These are phyloP conservation scores for Congeria kusceri DNA, from an alignment of 2,888 invertebrate species.

Conservation along the genomic window DNA sequence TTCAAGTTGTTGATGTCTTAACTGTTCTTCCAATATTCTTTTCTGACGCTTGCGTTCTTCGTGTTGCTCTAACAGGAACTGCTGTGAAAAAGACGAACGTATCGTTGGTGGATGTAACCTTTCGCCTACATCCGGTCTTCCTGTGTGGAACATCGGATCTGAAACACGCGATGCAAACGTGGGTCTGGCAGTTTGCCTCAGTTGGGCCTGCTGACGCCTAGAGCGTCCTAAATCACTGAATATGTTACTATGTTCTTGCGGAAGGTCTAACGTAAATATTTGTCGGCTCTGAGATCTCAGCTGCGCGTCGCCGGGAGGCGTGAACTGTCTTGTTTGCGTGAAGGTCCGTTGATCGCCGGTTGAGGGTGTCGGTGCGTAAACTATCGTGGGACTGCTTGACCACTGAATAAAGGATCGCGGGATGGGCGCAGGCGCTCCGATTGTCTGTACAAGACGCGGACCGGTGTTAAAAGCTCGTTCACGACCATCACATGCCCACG, in stretches of 20 bases:
- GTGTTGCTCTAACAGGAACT: constrained; percentile 35
- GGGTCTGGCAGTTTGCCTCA: no score
- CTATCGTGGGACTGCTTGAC: constrained; percentile 14
- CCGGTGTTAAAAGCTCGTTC: constrained; percentile 34
- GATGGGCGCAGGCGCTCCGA: constrained; percentile 21
- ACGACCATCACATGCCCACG: constrained; percentile 75
- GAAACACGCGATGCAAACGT: neutral
- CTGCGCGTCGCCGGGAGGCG: neutral
- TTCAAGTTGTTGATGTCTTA: constrained; percentile 22
- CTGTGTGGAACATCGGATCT: neutral
- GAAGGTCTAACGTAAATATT: constrained; percentile 25
- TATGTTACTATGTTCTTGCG: constrained; percentile 1
- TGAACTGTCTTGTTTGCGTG: constrained; percentile 21
- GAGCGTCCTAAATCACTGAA: neutral
- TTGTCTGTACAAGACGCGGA: constrained; percentile 20
- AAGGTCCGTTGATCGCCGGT: constrained; percentile 6
- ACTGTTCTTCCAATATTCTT: constrained; percentile 20
- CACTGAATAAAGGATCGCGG: constrained; percentile 41
- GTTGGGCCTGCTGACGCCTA: neutral
- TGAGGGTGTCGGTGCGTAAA: constrained; percentile 9
- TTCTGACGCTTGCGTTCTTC: constrained; percentile 22
- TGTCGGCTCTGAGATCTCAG: constrained; percentile 17
- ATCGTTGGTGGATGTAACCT: constrained; percentile 11
- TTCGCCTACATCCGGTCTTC: neutral
- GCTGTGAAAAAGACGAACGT: constrained; percentile 6